Percentiles rank a stretch among this genome's conserved stretches.
Conservation (phyloP, 2,888 invertebrate genomes). For the Carabus problematicus region DNA sequence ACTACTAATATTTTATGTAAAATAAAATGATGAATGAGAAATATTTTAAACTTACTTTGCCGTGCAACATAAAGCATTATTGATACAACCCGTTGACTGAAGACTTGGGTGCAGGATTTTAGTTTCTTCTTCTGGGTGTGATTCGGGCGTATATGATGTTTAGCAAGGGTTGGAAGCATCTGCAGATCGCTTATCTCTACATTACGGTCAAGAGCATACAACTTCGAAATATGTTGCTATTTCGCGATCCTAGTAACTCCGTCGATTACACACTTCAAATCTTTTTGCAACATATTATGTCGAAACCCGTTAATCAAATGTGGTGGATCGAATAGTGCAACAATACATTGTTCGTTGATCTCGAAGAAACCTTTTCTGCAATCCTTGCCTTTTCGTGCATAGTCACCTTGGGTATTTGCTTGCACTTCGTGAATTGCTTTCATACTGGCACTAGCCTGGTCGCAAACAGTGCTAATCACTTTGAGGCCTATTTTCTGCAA, state of each 20-base stretch:
- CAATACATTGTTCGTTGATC: neutral
- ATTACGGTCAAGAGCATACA: neutral
- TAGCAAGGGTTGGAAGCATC: conserved; percentile 2
- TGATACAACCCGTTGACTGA: conserved; percentile 15
- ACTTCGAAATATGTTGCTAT: neutral
- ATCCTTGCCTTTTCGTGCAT: neutral
- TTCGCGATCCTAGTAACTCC: no score
- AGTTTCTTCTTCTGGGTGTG: conserved; percentile 16
- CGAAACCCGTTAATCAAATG: conserved; percentile 18
- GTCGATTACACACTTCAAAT: no score
- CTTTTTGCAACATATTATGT: conserved; percentile 12
- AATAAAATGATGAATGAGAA: neutral
- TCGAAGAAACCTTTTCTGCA: conserved; percentile 9
- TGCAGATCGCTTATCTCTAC: neutral
- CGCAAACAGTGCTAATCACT: conserved; percentile 18
- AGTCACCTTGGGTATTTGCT: neutral
- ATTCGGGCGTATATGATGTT: conserved; percentile 3
- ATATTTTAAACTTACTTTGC: conserved; percentile 6
- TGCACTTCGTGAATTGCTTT: neutral
- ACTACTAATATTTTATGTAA: neutral
- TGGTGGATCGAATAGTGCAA: conserved; percentile 18
- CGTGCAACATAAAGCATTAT: conserved; percentile 7
- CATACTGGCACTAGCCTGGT: conserved; percentile 9
- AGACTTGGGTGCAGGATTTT: conserved; percentile 6
- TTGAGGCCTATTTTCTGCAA: conserved; percentile 6